Base-by-base conservation (phyloP, 2,797 vertebrate species). In the Phataginus tetradactyla region DNA sequence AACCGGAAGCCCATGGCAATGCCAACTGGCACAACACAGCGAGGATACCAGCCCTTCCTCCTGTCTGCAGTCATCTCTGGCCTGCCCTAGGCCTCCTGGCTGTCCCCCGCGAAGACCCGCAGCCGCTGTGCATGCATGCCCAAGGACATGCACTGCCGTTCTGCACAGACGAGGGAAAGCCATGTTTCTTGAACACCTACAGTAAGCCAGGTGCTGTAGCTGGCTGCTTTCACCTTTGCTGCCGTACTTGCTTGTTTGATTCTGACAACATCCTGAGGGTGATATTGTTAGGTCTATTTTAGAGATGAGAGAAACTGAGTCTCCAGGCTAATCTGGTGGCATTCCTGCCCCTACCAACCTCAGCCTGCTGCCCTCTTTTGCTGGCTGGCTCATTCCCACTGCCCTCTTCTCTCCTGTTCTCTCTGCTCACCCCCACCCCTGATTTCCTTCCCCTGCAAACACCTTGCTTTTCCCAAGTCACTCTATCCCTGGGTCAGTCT, bases 381-480 rank as follows among this genome's bases (percentile, higher is more conserved):
- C 63, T 25, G 23, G 15, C 27, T 29, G 45, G 51, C 13, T 84
- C 32, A 61, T 71, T 74, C 51, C n/a, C 45, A 27, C 34, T 23
- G 17, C 37, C 13, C 2, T 1, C 45, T 66, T 57, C 49, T 84
- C 42, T 78, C 21, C n/a, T 68, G 12, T 77, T 63, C 42, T 4
- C 25, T 61, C n/a, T 61, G 18, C 17, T 11, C 45, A 45, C 45
- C 45, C 45, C 45, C 11, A 45, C 45, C 45, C 45, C 64, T 96
- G 61, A 55, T 32, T 23, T 81, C 78, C 14, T 7, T 29, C 32
- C 34, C 39, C 66, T 17, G 37, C 4, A 29, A 91, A 83, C 57
- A 68, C 61, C n/a, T 94, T 25, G 8, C 63, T 92, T 93, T 96
- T 39, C 57, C 71, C 77, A 75, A 66, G 55, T 86, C 57, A 61